Evolutionary conservation across 2,113 vertebrate species (phyloP).

Genomic region (Acanthisitta chloris): DNA sequence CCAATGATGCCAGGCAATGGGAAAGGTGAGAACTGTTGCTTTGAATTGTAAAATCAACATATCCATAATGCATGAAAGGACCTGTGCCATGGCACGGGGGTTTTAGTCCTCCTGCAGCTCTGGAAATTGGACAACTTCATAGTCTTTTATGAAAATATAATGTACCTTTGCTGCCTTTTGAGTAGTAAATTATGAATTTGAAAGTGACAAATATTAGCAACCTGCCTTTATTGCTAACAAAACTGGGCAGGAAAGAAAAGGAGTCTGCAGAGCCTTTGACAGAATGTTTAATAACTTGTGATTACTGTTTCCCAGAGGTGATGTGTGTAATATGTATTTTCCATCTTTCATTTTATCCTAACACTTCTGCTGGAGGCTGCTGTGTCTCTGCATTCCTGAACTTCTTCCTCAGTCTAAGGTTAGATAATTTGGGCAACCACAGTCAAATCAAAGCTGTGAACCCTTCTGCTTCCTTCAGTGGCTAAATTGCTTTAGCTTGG

Average conservation of each 20-base stretch:
- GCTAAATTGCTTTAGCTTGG: not conserved
- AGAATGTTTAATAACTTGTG: constrained; percentile 76
- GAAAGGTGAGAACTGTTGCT: constrained; percentile 52
- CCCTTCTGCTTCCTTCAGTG: not conserved
- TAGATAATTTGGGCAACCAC: constrained; percentile 21
- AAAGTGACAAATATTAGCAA: constrained; percentile 74
- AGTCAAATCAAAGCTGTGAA: not conserved
- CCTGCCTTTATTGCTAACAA: constrained; percentile 71
- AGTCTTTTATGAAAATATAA: constrained; percentile 78
- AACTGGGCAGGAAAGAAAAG: constrained; percentile 56
- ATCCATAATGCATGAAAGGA: constrained; percentile 75
- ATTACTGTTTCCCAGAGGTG: constrained; percentile 73
- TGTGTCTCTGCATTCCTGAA: constrained; percentile 56
- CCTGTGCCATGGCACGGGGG: constrained; percentile 16
- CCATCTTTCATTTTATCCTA: constrained; percentile 60
- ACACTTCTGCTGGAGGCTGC: constrained; percentile 40
- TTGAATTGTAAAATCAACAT: constrained; percentile 66
- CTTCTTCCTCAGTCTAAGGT: constrained; percentile 53
- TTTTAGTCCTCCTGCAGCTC: constrained; percentile 65
- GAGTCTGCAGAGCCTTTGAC: constrained; percentile 68
- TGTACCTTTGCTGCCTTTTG: constrained; percentile 67
- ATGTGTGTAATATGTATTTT: constrained; percentile 67
- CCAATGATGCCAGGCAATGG: not conserved
- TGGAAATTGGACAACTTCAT: constrained; percentile 76
- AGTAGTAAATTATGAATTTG: constrained; percentile 79